These are phyloP conservation scores for Cephus cinctus DNA, from an alignment of 1,140 invertebrate species.

Conservation along the genomic window DNA sequence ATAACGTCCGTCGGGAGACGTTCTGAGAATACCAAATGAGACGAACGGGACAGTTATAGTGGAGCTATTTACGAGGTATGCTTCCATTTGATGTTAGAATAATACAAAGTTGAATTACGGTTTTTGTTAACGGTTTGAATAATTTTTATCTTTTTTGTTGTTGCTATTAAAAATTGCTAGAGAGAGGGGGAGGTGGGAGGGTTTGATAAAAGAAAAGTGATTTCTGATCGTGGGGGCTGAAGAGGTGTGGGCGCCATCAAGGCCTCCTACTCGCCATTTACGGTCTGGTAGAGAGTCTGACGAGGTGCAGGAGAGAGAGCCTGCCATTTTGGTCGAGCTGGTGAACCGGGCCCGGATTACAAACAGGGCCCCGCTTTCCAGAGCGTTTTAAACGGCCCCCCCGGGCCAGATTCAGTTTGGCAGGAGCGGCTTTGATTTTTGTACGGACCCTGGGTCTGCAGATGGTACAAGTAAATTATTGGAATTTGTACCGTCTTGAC, in stretches of 20 bases:
- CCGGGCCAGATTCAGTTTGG: no score
- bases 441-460: no score
- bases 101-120: no score
- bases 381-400: neutral
- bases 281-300: slow-evolving; percentile 1
- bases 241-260: slow-evolving; percentile 8
- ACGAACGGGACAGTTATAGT: no score
- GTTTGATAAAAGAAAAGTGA: slow-evolving; percentile 5
- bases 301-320: neutral
- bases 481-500: no score
- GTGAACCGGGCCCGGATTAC: neutral
- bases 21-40: no score
- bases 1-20: no score
- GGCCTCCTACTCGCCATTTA: slow-evolving; percentile 9
- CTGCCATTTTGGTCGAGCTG: neutral
- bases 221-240: neutral
- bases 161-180: neutral
- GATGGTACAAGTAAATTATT: no score
- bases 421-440: no score
- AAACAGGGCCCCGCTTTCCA: neutral
- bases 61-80: no score
- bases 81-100: no score
- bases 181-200: neutral
- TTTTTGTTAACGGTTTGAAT: neutral
- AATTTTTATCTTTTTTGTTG: neutral